A percentile compares a stretch with the other conserved stretches of the same genome.
Evolutionary conservation across 2,113 vertebrate species (phyloP).

Genomic region (Campylorhamphus procurvoides): DNA sequence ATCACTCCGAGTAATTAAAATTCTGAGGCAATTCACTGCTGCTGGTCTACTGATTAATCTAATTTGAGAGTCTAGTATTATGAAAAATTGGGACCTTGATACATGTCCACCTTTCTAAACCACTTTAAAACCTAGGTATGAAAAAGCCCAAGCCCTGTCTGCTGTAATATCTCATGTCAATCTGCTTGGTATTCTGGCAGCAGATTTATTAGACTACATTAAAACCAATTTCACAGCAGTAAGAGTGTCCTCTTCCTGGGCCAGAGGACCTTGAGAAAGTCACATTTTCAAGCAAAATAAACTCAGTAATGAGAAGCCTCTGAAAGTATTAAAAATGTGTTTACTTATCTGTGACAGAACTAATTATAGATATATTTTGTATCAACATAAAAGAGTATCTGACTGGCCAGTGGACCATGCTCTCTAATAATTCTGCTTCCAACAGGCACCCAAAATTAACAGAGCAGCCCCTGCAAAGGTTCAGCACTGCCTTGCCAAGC

Average conservation of each 20-base stretch:
- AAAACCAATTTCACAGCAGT: neutral
- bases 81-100: neutral
- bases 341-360: neutral
- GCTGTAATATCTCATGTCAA: conserved; percentile 6
- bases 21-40: neutral
- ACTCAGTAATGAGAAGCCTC: neutral
- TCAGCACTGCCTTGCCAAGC: neutral
- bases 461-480: neutral
- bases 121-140: neutral
- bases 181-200: conserved; percentile 7
- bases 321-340: neutral
- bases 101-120: neutral
- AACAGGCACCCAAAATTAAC: neutral
- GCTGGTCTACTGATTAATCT: conserved; percentile 1
- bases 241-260: neutral
- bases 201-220: conserved; percentile 11
- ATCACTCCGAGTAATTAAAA: neutral
- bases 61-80: neutral
- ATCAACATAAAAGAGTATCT: neutral
- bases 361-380: neutral
- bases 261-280: neutral
- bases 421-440: neutral
- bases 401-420: neutral
- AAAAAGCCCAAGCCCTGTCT: neutral
- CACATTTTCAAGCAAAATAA: conserved; percentile 7